phyloP scores from a whole-genome alignment of 2,113 vertebrate genomes.

The Oenanthe oenanthe region DNA sequence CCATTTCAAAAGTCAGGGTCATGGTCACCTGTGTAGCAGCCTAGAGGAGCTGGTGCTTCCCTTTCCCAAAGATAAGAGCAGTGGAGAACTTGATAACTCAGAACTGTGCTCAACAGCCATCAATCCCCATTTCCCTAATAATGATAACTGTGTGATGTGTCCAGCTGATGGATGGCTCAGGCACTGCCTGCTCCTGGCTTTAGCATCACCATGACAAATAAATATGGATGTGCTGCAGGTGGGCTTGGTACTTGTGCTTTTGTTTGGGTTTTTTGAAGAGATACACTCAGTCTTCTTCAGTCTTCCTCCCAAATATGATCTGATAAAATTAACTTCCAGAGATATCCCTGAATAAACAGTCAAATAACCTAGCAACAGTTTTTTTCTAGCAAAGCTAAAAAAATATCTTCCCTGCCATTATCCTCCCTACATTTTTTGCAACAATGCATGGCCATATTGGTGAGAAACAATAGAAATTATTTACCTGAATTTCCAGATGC shows the following conservation, averaged over 20 bases:
- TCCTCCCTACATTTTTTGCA: background rate
- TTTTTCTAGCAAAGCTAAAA: background rate
- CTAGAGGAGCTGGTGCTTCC: background rate
- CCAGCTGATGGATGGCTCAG: constrained; percentile 29
- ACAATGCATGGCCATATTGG: background rate
- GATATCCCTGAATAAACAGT: background rate
- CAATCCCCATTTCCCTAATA: background rate
- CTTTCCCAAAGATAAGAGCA: background rate
- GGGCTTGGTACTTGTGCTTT: background rate
- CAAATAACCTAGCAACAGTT: background rate
- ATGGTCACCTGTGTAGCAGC: background rate
- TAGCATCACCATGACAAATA: background rate
- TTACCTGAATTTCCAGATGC: background rate
- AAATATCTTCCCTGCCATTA: background rate
- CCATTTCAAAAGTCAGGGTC: background rate
- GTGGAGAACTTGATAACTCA: background rate
- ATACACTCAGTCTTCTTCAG: background rate
- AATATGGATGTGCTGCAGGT: background rate
- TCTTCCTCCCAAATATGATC: background rate
- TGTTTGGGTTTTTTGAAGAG: background rate
- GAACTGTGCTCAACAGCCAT: background rate
- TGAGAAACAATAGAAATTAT: background rate
- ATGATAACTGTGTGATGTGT: background rate
- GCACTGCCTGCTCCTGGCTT: background rate
- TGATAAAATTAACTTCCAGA: background rate